Evolutionary conservation across 2,113 vertebrate species (phyloP).

Genomic region (Galeopterus variegatus): DNA sequence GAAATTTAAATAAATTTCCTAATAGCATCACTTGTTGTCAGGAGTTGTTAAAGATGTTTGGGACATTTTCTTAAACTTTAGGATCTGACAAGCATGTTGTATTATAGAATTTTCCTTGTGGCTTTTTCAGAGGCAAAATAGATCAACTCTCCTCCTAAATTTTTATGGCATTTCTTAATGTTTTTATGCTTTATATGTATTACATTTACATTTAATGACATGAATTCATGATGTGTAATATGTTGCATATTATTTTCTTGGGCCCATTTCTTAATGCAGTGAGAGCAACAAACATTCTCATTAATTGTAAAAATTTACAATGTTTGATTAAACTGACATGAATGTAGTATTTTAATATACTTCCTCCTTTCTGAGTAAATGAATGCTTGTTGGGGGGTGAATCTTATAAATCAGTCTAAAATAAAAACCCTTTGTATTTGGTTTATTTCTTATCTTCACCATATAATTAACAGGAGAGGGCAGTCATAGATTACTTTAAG

Average conservation of each 20-base stretch:
- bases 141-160: not conserved
- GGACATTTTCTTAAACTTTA: not conserved
- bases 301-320: slow-evolving; percentile 30
- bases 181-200: slow-evolving; percentile 27
- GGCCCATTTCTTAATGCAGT: slow-evolving; percentile 1
- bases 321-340: slow-evolving; percentile 5
- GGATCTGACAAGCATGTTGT: not conserved
- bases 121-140: slow-evolving; percentile 54
- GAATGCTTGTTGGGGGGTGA: not conserved
- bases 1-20: not conserved
- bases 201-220: slow-evolving; percentile 22
- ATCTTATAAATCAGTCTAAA: slow-evolving; percentile 49
- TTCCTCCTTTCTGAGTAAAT: slow-evolving; percentile 58
- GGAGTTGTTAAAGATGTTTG: slow-evolving; percentile 19
- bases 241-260: slow-evolving; percentile 8
- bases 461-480: slow-evolving; percentile 71
- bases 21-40: not conserved
- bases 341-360: slow-evolving; percentile 3
- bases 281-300: not conserved
- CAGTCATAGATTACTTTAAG: slow-evolving; percentile 61
- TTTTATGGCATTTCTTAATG: slow-evolving; percentile 17
- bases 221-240: not conserved
- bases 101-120: not conserved
- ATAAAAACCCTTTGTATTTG: slow-evolving; percentile 2
- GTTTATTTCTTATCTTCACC: slow-evolving; percentile 35